Evolutionary conservation across 2,113 vertebrate species (phyloP), one percentile per base, ranked within the genome.

Genomic region (Aegotheles bennettii): DNA sequence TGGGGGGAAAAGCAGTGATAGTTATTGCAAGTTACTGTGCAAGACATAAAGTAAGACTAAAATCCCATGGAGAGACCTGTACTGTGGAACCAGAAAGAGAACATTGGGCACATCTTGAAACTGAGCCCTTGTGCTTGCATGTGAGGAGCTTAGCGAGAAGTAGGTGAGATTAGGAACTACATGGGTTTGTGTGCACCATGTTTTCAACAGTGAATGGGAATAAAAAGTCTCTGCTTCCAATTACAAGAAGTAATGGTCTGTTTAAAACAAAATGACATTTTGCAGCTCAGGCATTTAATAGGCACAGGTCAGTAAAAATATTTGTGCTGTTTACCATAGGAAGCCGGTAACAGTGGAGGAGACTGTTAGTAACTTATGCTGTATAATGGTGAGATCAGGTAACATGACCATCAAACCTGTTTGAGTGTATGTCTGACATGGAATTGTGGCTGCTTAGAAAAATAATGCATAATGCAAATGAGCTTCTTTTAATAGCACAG

Each of bases 251-350:
- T 61, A 81, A 16, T 28, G 64, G 26, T 36, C 59, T 86, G 25
- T 76, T 28, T 59, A 63, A 85, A 93, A 36, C 23, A 40, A 25
- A 47, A 68, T 69, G 28, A 54, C 43, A 36, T 60, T 95, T 79
- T 94, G 57, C 60, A 73, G 87, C 94, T 94, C 68, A 84, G 87
- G 35, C 73, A 6, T 42, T 51, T 91, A 73, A 35, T 8, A 45
- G 82, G 77, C 84, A 63, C 84, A 82, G 84, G 75, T 95, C 96
- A 96, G 95, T 98, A 96, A 97, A 97, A 96, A 74, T 95, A 91
- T 97, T 90, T 98, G 96, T 98, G 85, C 97, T 98, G 94, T 98
- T 98, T 97, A 88, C 98, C 45, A 19, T 97, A 94, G 97, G 97
- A 76, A 97, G 97, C 63, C 50, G 82, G 93, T 98, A 96, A 93